Conservation (phyloP, 2,888 invertebrate species). For the Bellardia bayeri region DNA sequence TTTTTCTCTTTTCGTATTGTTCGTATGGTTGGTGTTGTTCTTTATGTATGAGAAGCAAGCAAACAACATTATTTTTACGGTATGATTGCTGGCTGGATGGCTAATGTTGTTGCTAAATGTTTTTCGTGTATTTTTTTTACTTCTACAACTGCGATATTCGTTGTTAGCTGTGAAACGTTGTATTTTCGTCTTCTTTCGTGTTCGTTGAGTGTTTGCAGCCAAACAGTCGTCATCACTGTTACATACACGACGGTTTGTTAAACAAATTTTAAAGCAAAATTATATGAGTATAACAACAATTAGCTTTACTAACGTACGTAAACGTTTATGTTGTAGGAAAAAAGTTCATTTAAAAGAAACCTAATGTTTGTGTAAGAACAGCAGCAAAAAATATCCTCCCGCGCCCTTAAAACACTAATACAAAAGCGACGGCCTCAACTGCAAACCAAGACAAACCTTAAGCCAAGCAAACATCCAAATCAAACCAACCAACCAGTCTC, state of each 20-base stretch:
- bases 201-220: conserved; percentile 71
- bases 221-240: conserved; percentile 70
- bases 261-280: conserved; percentile 31
- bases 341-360: background rate
- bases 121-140: conserved; percentile 47
- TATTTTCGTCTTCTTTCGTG: conserved; percentile 46
- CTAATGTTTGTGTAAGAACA: background rate
- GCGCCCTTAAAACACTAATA: conserved; percentile 29
- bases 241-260: conserved; percentile 46
- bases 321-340: background rate
- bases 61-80: conserved; percentile 64
- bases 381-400: background rate
- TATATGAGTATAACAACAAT: conserved; percentile 7
- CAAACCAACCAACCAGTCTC: conserved; percentile 32
- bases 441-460: conserved; percentile 31
- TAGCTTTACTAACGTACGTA: background rate
- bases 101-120: conserved; percentile 67
- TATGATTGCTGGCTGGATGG: conserved; percentile 58
- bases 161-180: conserved; percentile 21
- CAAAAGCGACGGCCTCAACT: conserved; percentile 7
- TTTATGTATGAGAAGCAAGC: conserved; percentile 56
- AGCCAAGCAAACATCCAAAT: conserved; percentile 64
- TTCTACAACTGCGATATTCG: conserved; percentile 39
- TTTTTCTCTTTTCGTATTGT: conserved; percentile 52
- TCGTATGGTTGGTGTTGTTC: conserved; percentile 43